Conservation (phyloP, 2,113 vertebrate species). For the Ploceus nigricollis region DNA sequence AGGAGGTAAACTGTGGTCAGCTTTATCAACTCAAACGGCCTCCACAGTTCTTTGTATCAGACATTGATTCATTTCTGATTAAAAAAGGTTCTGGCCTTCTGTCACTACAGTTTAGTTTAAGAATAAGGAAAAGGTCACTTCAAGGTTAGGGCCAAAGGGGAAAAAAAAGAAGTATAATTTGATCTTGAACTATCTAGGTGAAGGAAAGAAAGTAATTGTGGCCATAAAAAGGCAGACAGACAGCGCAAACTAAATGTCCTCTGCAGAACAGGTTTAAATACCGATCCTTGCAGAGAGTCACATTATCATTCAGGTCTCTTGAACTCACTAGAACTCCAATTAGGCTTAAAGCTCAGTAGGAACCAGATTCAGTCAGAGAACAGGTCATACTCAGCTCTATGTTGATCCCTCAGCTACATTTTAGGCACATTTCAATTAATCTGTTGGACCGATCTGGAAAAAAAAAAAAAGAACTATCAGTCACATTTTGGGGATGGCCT, state of each 20-base stretch:
- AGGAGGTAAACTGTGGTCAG: not conserved
- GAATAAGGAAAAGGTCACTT: slow-evolving; percentile 38
- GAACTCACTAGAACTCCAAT: not conserved
- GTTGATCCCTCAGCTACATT: not conserved
- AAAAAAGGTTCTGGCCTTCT: slow-evolving; percentile 26
- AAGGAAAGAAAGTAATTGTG: not conserved
- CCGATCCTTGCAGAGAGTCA: not conserved
- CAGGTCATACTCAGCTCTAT: not conserved
- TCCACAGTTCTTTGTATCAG: not conserved
- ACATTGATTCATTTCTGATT: not conserved
- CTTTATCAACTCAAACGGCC: not conserved
- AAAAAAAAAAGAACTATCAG: not conserved
- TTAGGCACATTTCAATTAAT: slow-evolving; percentile 16
- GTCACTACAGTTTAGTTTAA: slow-evolving; percentile 42
- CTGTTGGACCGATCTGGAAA: not conserved
- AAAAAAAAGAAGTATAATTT: not conserved
- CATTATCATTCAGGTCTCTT: not conserved
- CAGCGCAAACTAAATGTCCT: not conserved
- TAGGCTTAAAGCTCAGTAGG: not conserved
- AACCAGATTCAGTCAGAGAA: not conserved
- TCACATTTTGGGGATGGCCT: not conserved
- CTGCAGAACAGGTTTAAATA: not conserved
- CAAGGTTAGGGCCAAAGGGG: not conserved
- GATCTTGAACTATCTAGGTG: slow-evolving; percentile 6
- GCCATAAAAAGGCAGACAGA: slow-evolving; percentile 27